Percentiles rank a stretch among this genome's conserved stretches.
phyloP scores from a whole-genome alignment of 1,140 invertebrate genomes.

The Drosophila yakuba region DNA sequence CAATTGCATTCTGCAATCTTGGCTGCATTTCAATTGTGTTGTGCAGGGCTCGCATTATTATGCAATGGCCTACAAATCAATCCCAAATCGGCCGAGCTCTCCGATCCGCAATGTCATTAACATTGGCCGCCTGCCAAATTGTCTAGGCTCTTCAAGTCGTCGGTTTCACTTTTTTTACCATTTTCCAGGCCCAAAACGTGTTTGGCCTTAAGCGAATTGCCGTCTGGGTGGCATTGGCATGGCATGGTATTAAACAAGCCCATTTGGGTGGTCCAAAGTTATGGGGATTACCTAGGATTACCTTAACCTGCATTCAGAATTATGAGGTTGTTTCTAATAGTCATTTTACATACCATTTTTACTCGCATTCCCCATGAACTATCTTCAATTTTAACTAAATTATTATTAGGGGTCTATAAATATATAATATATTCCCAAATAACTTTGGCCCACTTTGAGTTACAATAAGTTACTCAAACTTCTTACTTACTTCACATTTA shows the following conservation, averaged over 20 bases:
- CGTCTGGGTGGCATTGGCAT: conserved; percentile 10
- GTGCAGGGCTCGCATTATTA: conserved; percentile 39
- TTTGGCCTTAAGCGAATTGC: conserved; percentile 43
- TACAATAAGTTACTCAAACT: not conserved
- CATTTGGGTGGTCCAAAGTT: not conserved
- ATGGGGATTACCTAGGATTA: conserved; percentile 1
- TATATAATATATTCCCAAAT: not conserved
- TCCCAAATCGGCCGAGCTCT: conserved; percentile 14
- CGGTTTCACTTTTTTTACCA: conserved; percentile 27
- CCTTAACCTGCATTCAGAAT: conserved; percentile 1
- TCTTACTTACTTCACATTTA: no score
- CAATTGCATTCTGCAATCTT: conserved; percentile 30
- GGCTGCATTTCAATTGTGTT: conserved; percentile 69
- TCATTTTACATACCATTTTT: no score
- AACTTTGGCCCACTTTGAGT: not conserved
- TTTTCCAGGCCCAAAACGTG: conserved; percentile 21
- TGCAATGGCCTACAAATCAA: conserved; percentile 52
- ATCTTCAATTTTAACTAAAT: no score
- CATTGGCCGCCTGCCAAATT: conserved; percentile 39
- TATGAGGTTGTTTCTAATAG: not conserved
- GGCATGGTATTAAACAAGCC: not conserved
- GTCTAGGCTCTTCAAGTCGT: not conserved
- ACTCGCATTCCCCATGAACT: no score
- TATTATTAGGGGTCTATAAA: no score
- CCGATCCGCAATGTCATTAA: conserved; percentile 50